Evolutionary conservation across 2,113 vertebrate species (phyloP), one percentile per base, ranked within the genome.

Genomic region (Silurus glanis): DNA sequence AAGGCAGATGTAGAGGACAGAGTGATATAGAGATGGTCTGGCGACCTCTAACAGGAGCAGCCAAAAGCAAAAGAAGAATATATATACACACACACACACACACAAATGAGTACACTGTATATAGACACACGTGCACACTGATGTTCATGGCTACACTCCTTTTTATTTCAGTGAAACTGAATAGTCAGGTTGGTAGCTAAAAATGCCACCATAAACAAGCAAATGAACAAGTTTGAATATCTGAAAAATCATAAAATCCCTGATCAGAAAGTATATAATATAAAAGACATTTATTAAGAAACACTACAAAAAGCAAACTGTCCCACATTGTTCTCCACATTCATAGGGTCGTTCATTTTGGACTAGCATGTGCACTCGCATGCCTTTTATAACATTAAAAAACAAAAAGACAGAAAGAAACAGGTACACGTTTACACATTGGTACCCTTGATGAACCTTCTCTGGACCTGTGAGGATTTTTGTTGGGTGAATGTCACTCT

Each of bases 151-250:
- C 82, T 79, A 83, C 7, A 62, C 82, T 83, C 45, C 58, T 75
- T 87, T 78, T 82, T 87, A 84, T 69, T 89, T 82, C 88, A 87
- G 88, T 83, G 47, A 87, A 67, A 85, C 83, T 80, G 86, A 87
- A 84, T 66, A 21, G 86, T 87, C 88, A 64, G 51, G 23, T 85
- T 17, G 14, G 72, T 80, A 80, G 69, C 83, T 86, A 81, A 86
- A 82, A 90, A 69, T 51, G 59, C 53, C 85, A 84, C 75, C 64
- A 76, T 90, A 90, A 86, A 88, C 81, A 83, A 87, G 37, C 53
- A 86, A 80, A 67, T 21, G 16, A 85, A 10, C 0, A 82, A 62
- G 12, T 78, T 51, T 55, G 6, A 74, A 72, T 64, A 86, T 80
- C 56, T 83, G n/a, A 78, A 85, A 25, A 59, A 80, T 23, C 78